Conservation (phyloP, 2,797 vertebrate genomes). For the Paedocypris micromegethes region DNA sequence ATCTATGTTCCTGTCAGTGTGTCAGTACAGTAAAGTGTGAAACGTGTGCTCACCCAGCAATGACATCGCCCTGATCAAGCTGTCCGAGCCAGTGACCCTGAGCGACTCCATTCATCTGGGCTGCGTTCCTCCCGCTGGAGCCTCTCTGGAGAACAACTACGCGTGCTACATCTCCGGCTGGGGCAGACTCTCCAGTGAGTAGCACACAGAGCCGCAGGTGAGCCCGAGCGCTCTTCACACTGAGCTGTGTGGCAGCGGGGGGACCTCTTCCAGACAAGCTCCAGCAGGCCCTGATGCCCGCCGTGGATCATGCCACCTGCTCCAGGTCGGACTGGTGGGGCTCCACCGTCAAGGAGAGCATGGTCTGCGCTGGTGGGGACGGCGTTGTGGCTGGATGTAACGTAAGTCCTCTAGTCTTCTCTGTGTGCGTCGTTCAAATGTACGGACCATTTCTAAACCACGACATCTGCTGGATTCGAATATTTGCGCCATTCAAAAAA, state of each 20-base stretch:
- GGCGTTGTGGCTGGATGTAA: slow-evolving; percentile 75
- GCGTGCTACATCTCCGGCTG: slow-evolving; percentile 76
- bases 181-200: slow-evolving; percentile 71
- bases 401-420: slow-evolving; percentile 55
- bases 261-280: slow-evolving; percentile 80
- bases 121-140: slow-evolving; percentile 65
- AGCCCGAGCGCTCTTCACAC: too few species aligned
- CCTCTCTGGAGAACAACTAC: slow-evolving; percentile 63
- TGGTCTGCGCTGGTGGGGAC: slow-evolving; percentile 75
- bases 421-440: background rate
- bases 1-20: too few species aligned
- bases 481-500: too few species aligned
- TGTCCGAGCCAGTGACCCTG: slow-evolving; percentile 68
- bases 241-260: slow-evolving; percentile 67
- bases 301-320: slow-evolving; percentile 79
- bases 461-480: background rate
- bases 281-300: slow-evolving; percentile 87
- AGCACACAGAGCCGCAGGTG: background rate
- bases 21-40: too few species aligned
- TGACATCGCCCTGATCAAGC: slow-evolving; percentile 74
- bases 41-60: slow-evolving; percentile 53
- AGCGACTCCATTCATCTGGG: slow-evolving; percentile 64
- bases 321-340: slow-evolving; percentile 81
- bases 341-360: slow-evolving; percentile 49
- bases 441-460: background rate